Base-by-base conservation (phyloP, 2,797 vertebrate genomes). In the Holocentrus rufus region DNA sequence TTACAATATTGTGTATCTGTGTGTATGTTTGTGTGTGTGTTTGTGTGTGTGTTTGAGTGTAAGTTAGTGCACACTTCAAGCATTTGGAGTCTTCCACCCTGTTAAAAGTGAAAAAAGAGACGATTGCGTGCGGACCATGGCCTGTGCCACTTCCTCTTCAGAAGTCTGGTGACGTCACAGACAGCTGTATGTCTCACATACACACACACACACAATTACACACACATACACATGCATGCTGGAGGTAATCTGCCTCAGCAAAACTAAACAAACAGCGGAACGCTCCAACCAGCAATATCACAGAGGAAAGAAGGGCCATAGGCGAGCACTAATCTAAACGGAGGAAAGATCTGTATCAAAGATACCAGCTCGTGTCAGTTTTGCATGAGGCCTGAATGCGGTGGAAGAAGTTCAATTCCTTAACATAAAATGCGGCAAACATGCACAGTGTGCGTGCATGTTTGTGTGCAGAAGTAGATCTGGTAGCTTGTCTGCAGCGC, bases 141-240 rank as follows among this genome's bases (percentile, higher is more conserved):
- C 70, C 68, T 50, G 60, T 73, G 82, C 83, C 72, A 88, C 85
- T 91, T 91, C 90, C 86, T 90, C 76, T 65, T 79, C 66, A 83
- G 79, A 78, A 86, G 69, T 77, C 59, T 58, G 22, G 70, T 66
- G 76, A 88, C 72, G 68, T 86, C 85, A 81, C 63, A 79, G 76
- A 71, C 83, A 75, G 65, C 82, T 86, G 76, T 78, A 69, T 49
- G 27, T 77, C 77, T 59, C 47, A 59, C 52, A 66, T 73, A 57
- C 42, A 57, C 72, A 36, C 67, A 64, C 55, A 56, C 36, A 77
- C 68, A 34, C 65, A 77, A 69, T 47, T 39, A 59, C 76, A 68
- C 72, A 72, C 60, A 31, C 44, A 65, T 52, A 69, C 63, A 66
- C 58, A 65, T 46, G 15, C 14, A 58, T 59, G 60, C 46, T 22